Conservation (phyloP, 2,797 vertebrate genomes). For the Saxicola maurus region DNA sequence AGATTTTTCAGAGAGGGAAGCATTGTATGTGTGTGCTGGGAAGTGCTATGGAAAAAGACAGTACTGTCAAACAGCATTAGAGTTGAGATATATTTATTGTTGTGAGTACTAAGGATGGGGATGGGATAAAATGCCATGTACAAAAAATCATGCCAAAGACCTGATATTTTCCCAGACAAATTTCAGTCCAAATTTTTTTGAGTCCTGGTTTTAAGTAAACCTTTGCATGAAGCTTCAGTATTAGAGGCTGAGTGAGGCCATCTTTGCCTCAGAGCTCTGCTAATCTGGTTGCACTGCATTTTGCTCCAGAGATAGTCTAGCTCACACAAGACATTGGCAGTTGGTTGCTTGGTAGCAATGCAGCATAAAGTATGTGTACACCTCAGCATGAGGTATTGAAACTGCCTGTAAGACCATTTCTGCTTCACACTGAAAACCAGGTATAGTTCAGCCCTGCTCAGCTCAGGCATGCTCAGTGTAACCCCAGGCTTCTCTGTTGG, state of each 20-base stretch:
- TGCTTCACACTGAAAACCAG: background rate
- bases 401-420: background rate
- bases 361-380: background rate
- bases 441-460: background rate
- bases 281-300: background rate
- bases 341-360: rapidly evolving
- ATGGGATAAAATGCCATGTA: background rate
- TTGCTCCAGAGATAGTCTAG: background rate
- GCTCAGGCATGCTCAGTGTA: background rate
- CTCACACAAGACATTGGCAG: rapidly evolving
- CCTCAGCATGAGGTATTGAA: background rate
- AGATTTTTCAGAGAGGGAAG: background rate
- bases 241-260: background rate
- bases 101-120: background rate
- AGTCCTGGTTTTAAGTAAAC: background rate
- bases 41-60: background rate
- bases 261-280: background rate
- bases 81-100: background rate
- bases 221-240: rapidly evolving
- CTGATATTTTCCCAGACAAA: background rate
- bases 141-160: background rate
- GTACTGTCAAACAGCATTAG: background rate
- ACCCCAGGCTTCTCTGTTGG: background rate
- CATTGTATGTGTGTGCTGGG: rapidly evolving
- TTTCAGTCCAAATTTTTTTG: background rate